phyloP scores from a whole-genome alignment of 1,140 invertebrate species.

The Tenebrio molitor region DNA sequence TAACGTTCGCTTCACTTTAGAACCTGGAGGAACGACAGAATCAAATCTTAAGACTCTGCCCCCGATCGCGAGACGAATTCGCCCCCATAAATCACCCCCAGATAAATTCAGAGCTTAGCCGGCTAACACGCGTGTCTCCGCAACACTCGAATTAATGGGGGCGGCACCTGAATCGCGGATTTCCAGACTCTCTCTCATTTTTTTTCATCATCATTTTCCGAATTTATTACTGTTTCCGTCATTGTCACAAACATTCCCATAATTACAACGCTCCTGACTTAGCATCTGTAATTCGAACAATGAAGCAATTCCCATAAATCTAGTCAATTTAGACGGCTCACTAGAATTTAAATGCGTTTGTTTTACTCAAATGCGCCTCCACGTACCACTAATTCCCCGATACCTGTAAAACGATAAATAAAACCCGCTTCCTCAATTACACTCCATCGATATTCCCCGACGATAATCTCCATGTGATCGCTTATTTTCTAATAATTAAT shows the following conservation, averaged over 20 bases:
- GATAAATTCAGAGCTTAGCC: slow-evolving; percentile 37
- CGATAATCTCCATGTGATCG: slow-evolving; percentile 23
- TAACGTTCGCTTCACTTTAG: slow-evolving; percentile 27
- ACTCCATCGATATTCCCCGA: slow-evolving; percentile 5
- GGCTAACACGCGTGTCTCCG: slow-evolving; percentile 31
- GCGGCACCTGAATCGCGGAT: slow-evolving; percentile 36
- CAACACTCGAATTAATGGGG: slow-evolving; percentile 35
- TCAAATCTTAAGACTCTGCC: slow-evolving; percentile 41
- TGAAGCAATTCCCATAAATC: slow-evolving; percentile 46
- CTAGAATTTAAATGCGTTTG: slow-evolving; percentile 45
- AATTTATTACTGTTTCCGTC: slow-evolving; percentile 40
- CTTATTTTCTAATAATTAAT: slow-evolving; percentile 45
- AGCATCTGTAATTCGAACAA: slow-evolving; percentile 47
- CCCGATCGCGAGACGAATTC: slow-evolving; percentile 31
- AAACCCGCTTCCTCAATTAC: slow-evolving; percentile 35
- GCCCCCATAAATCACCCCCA: slow-evolving; percentile 25
- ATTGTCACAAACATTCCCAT: slow-evolving; percentile 45
- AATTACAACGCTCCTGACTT: slow-evolving; percentile 46
- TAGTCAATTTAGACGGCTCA: slow-evolving; percentile 44
- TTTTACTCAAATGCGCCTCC: slow-evolving; percentile 44
- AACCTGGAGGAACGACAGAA: slow-evolving; percentile 34
- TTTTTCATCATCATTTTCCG: slow-evolving; percentile 34
- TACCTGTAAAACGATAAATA: slow-evolving; percentile 38
- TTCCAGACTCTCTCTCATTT: slow-evolving; percentile 29
- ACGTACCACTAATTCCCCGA: slow-evolving; percentile 42